Evolutionary conservation across 2,797 vertebrate genomes (phyloP), one percentile per base, ranked within the genome.

Genomic region (Notolepis coatsorum): DNA sequence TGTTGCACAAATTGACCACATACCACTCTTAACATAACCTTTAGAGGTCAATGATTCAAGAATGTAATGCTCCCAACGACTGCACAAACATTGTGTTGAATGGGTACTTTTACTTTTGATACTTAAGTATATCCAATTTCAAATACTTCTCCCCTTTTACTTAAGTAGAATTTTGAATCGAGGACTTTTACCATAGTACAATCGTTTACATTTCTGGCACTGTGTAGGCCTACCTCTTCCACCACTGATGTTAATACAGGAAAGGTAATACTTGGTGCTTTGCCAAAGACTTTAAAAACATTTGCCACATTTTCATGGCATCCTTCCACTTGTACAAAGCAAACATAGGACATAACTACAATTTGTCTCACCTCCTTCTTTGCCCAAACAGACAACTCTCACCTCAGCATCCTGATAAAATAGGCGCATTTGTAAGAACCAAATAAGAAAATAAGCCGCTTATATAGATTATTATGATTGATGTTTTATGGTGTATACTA

Each of bases 301-400:
- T 41, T 61, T 24, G 17, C 5, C 30, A 18, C 12, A 52, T 52
- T 30, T 51, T 51, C 10, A 37, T 55, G 38, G 64, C 31, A 37
- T 65, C 25, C 13, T 37, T 47, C 50, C 39, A 47, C 25, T 23
- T 63, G 52, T 46, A 45, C 48, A 31, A 20, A 30, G 37, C 49
- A 58, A 54, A 53, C n/a, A n/a, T 31, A 31, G 10, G 5, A 31
- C 30, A 21, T 21, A 35, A 43, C 47, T 33, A 24, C 43, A 5
- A 33, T 54, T 35, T 23, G 37, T 53, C 50, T 65, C 48, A 61
- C 48, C 20, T 18, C 1, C 9, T 46, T 46, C 55, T 43, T 47
- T 66, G 61, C 55, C 65, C 78, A 81, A 84, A 75, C 31, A 64
- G 31, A 65, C 43, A 70, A 64, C 65, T 57, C 49, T 62, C 43